Evolutionary conservation across 1,140 invertebrate species (phyloP).

Genomic region (Trichomalopsis sarcophagae): DNA sequence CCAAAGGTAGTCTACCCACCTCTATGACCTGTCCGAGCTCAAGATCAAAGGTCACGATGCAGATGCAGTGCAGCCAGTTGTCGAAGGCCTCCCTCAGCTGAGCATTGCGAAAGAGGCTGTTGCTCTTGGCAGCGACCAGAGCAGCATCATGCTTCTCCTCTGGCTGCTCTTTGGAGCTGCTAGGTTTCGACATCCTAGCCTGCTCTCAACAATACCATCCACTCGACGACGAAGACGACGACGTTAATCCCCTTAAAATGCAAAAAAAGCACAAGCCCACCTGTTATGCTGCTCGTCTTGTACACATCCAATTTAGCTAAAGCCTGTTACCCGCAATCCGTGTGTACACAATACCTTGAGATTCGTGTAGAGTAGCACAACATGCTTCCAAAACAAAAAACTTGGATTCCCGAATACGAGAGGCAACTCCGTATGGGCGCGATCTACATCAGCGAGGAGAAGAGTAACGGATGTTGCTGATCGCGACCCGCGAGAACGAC

Average conservation of each 20-base stretch:
- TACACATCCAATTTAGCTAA: background rate
- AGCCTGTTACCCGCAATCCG: background rate
- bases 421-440: background rate
- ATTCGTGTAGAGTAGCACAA: background rate
- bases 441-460: background rate
- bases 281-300: background rate
- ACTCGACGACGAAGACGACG: background rate
- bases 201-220: background rate
- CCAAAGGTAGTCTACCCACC: slow-evolving; percentile 73
- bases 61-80: slow-evolving; percentile 97
- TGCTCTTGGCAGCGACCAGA: slow-evolving; percentile 37
- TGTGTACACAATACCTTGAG: background rate
- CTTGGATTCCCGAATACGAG: background rate
- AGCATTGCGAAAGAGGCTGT: slow-evolving; percentile 61
- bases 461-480: background rate
- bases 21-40: slow-evolving; percentile 98
- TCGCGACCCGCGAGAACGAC: background rate
- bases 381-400: background rate
- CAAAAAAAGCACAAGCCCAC: background rate
- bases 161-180: slow-evolving; percentile 21
- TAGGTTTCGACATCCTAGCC: slow-evolving; percentile 46
- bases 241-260: background rate
- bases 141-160: background rate
- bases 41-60: slow-evolving; percentile 98
- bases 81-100: slow-evolving; percentile 80